phyloP scores from a whole-genome alignment of 2,888 invertebrate genomes.

The Apoderus coryli region DNA sequence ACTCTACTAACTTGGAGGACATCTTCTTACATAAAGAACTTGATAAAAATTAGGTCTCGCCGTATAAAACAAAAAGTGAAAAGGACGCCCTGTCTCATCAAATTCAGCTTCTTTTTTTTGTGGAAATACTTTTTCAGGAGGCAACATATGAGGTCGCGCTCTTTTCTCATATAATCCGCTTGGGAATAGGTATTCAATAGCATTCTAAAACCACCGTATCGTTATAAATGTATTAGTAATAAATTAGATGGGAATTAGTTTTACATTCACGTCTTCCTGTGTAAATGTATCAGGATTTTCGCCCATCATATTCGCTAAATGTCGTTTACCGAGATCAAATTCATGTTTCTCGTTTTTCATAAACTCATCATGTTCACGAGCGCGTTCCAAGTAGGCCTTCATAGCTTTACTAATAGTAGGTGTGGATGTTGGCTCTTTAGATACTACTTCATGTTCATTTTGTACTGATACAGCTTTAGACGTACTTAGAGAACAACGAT shows the following conservation, averaged over 20 bases:
- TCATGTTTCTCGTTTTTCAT: conserved; percentile 65
- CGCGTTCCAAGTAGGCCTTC: conserved; percentile 74
- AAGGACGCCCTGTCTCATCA: conserved; percentile 79
- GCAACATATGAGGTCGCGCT: conserved; percentile 81
- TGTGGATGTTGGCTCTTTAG: conserved; percentile 23
- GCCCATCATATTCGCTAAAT: conserved; percentile 99
- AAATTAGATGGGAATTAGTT: no score
- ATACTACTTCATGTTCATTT: conserved; percentile 7
- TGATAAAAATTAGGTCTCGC: conserved; percentile 73
- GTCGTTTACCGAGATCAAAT: conserved; percentile 83
- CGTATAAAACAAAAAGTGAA: conserved; percentile 87
- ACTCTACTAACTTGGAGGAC: neutral
- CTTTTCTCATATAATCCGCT: conserved; percentile 76
- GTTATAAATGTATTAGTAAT: conserved; percentile 5
- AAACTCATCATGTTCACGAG: conserved; percentile 67
- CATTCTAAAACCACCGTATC: conserved; percentile 46
- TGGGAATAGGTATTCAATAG: conserved; percentile 90
- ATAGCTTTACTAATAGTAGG: conserved; percentile 74
- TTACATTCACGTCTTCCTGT: conserved; percentile 73
- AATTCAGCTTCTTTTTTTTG: conserved; percentile 77
- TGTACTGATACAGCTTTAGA: no score
- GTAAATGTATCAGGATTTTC: conserved; percentile 79
- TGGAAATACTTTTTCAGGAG: conserved; percentile 78
- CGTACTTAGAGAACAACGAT: no score
- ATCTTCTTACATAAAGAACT: conserved; percentile 54